Conservation (phyloP, 2,888 invertebrate species). For the Drosophila seclusa region DNA sequence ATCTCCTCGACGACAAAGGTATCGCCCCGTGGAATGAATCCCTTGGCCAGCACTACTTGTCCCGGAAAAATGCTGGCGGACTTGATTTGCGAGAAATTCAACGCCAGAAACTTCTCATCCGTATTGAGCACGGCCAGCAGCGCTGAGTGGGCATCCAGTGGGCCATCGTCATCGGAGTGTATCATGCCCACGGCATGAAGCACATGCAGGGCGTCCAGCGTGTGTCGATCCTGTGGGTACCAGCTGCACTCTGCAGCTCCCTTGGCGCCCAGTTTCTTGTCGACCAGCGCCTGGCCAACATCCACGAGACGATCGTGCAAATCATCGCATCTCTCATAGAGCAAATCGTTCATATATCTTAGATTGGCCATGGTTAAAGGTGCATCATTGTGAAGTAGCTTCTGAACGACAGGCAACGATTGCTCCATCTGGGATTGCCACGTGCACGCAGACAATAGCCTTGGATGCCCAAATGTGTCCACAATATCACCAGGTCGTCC, state of each 20-base stretch:
- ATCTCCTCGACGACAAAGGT: conserved; percentile 89
- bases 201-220: conserved; percentile 75
- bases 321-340: conserved; percentile 80
- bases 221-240: conserved; percentile 80
- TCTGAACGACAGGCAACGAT: conserved; percentile 85
- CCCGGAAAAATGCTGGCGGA: conserved; percentile 84
- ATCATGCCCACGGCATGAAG: conserved; percentile 88
- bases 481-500: conserved; percentile 87
- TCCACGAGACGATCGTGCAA: conserved; percentile 82
- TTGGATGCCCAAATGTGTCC: conserved; percentile 87
- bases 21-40: conserved; percentile 90
- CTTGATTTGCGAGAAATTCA: conserved; percentile 86
- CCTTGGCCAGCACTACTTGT: conserved; percentile 88
- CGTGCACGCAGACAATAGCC: conserved; percentile 83
- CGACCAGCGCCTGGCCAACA: conserved; percentile 81
- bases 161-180: conserved; percentile 90
- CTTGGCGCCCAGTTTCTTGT: conserved; percentile 77
- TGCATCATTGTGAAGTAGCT: conserved; percentile 86
- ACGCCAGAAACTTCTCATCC: conserved; percentile 85
- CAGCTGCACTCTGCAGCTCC: conserved; percentile 78
- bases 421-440: conserved; percentile 78
- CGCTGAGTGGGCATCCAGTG: conserved; percentile 89
- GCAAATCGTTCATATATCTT: conserved; percentile 85
- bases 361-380: conserved; percentile 72
- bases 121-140: conserved; percentile 89